A percentile compares a stretch with the other conserved stretches of the same genome.
These are phyloP conservation scores for Zelleria hepariella DNA, from an alignment of 2,888 invertebrate species.

Conservation along the genomic window DNA sequence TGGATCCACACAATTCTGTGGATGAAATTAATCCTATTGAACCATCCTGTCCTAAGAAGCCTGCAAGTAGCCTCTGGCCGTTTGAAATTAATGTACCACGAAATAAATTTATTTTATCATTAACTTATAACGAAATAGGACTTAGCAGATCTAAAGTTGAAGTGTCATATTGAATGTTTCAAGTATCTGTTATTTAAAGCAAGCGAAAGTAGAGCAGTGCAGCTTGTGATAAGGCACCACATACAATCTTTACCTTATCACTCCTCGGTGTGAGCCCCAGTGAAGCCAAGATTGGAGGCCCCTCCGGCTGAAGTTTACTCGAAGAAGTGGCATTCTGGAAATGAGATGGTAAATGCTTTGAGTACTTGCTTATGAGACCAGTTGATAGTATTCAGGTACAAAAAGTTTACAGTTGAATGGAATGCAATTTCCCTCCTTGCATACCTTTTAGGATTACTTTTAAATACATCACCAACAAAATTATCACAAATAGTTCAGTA, in stretches of 20 bases:
- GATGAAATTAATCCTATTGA: constrained; percentile 62
- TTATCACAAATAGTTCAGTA: too few relatives aligned
- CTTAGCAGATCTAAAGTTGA: constrained; percentile 12
- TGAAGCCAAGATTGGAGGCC: constrained; percentile 66
- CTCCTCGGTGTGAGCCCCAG: constrained; percentile 66
- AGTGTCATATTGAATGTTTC: constrained; percentile 29
- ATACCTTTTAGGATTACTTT: too few relatives aligned
- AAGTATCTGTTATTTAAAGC: constrained; percentile 14
- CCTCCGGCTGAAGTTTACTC: constrained; percentile 58
- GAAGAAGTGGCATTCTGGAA: constrained; percentile 44
- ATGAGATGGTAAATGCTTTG: neutral
- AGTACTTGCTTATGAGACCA: neutral
- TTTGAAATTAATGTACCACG: neutral
- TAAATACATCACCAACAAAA: too few relatives aligned
- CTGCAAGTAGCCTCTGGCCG: neutral
- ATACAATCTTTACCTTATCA: constrained; percentile 64
- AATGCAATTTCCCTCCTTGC: too few relatives aligned
- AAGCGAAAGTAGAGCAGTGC: constrained; percentile 15
- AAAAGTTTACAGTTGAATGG: too few relatives aligned
- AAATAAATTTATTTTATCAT: neutral
- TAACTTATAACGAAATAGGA: neutral
- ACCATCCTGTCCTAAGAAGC: constrained; percentile 43
- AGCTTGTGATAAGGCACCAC: constrained; percentile 27
- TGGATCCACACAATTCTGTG: constrained; percentile 65
- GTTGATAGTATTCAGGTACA: too few relatives aligned